Base-by-base conservation (phyloP, 2,797 vertebrate species). In the Amblyraja radiata region DNA sequence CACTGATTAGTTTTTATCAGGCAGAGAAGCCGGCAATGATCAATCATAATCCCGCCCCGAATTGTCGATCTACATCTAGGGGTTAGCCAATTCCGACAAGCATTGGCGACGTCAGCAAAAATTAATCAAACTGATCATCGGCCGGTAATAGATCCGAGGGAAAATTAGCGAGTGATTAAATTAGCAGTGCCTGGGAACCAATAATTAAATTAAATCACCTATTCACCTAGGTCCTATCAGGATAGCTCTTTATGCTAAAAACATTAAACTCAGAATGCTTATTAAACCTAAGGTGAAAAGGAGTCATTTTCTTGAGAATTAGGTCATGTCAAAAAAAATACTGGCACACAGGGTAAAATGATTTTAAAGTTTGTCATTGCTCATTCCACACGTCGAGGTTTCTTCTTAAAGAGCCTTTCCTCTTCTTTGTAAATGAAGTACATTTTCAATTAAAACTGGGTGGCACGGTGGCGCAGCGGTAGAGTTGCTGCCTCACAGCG, bases 161-260 rank as follows among this genome's bases (percentile, higher is more conserved):
- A 98, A 98, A 98, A 98, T 98, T 98, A 99, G 97, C 97, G 98
- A 98, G 98, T 98, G 98, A 99, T 98, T 97, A 97, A 97, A 97
- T 97, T 96, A 96, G 96, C 96, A 95, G 96, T 95, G 96, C 96
- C 96, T 96, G 95, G 96, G 95, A 97, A 97, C 97, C 97, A 94
- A 97, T 97, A 96, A 96, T 96, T 92, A 46, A 92, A 92, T 92
- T 76, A 92, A 92, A 92, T 92, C 90, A 76, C 23, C 71, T 92
- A 68, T 65, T 90, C 63, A 65, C 63, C 61, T 68, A 76, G 71
- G 39, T 73, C 39, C 39, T 46, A 58, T 46, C 68, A 76, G 9
- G 23, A 92, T 14, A 23, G 23, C 90, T 74, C 54, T 91, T 68
- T 54, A 8, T 11, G 11, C 46, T 92, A 28, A 14, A 74, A 92